A percentile compares a stretch with the other conserved stretches of the same genome.
These are phyloP conservation scores for Neocrepidodera transversa DNA, from an alignment of 2,888 invertebrate species.

Conservation along the genomic window DNA sequence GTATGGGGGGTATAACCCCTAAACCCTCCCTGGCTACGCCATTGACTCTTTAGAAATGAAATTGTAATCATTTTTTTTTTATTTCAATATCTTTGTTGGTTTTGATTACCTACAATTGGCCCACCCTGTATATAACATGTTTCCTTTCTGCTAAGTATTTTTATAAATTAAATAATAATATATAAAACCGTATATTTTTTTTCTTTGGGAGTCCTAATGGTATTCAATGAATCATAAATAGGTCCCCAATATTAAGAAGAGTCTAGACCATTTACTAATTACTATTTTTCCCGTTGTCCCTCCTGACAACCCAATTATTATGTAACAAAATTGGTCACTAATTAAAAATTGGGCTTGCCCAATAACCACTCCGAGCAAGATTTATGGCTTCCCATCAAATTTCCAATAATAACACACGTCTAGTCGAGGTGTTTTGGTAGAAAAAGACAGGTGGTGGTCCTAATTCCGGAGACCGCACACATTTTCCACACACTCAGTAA, in stretches of 20 bases:
- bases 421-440: conserved; percentile 31
- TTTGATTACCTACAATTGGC: no score
- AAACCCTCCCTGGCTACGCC: no score
- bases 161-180: no score
- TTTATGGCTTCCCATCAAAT: conserved; percentile 45
- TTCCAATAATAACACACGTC: conserved; percentile 42
- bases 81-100: no score
- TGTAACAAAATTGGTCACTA: conserved; percentile 30
- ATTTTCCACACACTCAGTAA: conserved; percentile 36
- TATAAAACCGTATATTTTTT: no score
- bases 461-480: conserved; percentile 38
- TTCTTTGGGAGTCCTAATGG: background rate
- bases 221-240: conserved; percentile 1
- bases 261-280: conserved; percentile 27
- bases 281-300: conserved; percentile 16
- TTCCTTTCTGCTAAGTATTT: no score
- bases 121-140: no score
- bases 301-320: conserved; percentile 35
- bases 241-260: background rate
- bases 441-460: conserved; percentile 40
- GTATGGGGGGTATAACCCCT: no score
- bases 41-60: no score
- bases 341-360: conserved; percentile 35
- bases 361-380: conserved; percentile 36
- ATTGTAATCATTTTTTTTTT: no score